Percentiles rank a stretch among this genome's conserved stretches.
These are phyloP conservation scores for Ispidina picta DNA, from an alignment of 2,797 vertebrate species.

Conservation along the genomic window DNA sequence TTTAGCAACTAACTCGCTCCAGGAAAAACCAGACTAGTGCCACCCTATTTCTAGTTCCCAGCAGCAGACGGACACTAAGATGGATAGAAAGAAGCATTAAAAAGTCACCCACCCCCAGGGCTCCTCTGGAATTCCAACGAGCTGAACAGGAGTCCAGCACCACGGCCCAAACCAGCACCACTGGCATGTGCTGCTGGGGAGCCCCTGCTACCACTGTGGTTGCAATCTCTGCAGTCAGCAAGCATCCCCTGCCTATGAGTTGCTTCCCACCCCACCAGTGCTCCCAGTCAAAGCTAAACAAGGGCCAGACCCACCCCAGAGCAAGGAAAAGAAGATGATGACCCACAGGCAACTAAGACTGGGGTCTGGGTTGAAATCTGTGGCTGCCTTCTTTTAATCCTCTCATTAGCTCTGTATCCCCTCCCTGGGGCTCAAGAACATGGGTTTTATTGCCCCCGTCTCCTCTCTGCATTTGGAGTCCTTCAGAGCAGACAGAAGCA, in stretches of 20 bases:
- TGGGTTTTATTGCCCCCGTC: not conserved
- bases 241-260: not conserved
- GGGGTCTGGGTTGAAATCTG: not conserved
- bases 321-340: not conserved
- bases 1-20: not conserved
- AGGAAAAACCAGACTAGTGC: not conserved
- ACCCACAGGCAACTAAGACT: not conserved
- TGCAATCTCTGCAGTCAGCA: fast-evolving
- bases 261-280: not conserved
- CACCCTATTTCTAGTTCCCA: not conserved
- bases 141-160: not conserved
- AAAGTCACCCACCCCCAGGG: not conserved
- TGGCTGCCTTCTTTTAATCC: not conserved
- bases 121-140: not conserved
- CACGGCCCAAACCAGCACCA: not conserved
- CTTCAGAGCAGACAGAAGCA: constrained; percentile 3
- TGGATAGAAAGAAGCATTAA: not conserved
- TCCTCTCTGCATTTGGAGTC: not conserved
- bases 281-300: not conserved
- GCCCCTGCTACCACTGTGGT: fast-evolving
- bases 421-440: not conserved
- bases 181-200: not conserved
- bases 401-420: not conserved
- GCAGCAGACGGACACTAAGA: not conserved
- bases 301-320: not conserved